Evolutionary conservation across 1,140 invertebrate genomes (phyloP), one percentile per base, ranked within the genome.

Genomic region (Eumaeus atala): DNA sequence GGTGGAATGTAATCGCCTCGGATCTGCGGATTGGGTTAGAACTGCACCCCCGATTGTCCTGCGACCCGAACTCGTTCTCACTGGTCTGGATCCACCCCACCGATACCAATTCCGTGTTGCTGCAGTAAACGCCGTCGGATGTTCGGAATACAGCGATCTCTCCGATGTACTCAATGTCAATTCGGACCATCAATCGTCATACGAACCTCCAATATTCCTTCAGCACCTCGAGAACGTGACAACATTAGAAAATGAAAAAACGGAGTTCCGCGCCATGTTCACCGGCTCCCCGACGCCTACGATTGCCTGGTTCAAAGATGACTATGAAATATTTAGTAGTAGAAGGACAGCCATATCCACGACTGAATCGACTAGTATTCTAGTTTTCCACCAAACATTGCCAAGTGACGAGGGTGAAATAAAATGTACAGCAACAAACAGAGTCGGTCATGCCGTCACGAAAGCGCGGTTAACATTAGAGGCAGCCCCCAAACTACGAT

Each of bases 301-400:
- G 65, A 91, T 98, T 17, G 92, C 92, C n/a, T 99, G 97, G 97
- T 98, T 93, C 81, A 96, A 96, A 79, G 94, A 96, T 76, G 94
- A 93, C 34, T 94, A 94, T 63, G 94, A 95, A 77, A 93, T 95
- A 54, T 95, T 95, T 70, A 95, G 93, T 72, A 95, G 93, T 71
- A 87, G 94, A 56, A 89, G 94, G 61, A 95, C 93, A 1, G 91
- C 91, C 62, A 94, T 96, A 57, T 84, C 92, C 0, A 94, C 93
- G 0, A 94, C 94, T 54, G 92, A 92, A 54, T 92, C 94, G 16
- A 90, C 88, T 28, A 96, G 94, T 76, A 90, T 92, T 33, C 89
- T 97, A 3, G 89, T 95, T n/a, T 94, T 96, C 64, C 91, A 95
- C 74, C 93, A 95, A 69, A 92, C 92, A 10, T 89, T 93, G 6